Evolutionary conservation across 2,888 invertebrate species (phyloP), one percentile per base, ranked within the genome.

Genomic region (Dorcus hopei): DNA sequence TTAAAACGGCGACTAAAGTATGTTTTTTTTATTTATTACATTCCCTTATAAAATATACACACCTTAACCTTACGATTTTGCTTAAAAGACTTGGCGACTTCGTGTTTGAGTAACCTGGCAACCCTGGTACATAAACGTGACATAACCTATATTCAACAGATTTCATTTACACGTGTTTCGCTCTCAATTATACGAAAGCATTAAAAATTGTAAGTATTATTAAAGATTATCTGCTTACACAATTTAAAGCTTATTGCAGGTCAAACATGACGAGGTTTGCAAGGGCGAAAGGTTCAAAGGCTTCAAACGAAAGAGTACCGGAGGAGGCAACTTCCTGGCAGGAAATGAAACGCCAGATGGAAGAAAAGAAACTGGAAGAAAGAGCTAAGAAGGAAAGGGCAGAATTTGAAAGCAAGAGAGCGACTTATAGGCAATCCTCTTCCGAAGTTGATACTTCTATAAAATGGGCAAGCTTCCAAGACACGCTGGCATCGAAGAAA

Each of bases 301-400:
- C 88, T 4, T 88, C 89, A 3, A 90, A 90, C 71, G 86, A 87
- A 72, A 83, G 84, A 64, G 70, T 84, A 9, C 87, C 87, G 1
- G 86, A 87, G 72, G 85, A 87, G 49, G 80, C 89, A 45, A 90
- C 90, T 41, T 84, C 90, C 71, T 91, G 91, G 90, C 80, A 82
- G 59, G 82, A 85, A 57, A 86, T 91, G 85, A 87, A 87, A 72
- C 80, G 84, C 62, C 86, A 88, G 65, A 73, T 87, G 14, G 65
- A 82, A 49, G 77, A 81, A 55, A 79, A 82, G 80, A 61, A 79
- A 81, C 16, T 82, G 80, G 72, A 75, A 80, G 79, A 81, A 57
- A 77, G 80, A 52, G 59, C 61, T 19, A 58, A 68, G 14, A 64
- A 70, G 23, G 63, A 66, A 53, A 59, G 68, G 50, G 62, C 65